Conservation (phyloP, 2,113 vertebrate genomes). For the Piaya cayana region DNA sequence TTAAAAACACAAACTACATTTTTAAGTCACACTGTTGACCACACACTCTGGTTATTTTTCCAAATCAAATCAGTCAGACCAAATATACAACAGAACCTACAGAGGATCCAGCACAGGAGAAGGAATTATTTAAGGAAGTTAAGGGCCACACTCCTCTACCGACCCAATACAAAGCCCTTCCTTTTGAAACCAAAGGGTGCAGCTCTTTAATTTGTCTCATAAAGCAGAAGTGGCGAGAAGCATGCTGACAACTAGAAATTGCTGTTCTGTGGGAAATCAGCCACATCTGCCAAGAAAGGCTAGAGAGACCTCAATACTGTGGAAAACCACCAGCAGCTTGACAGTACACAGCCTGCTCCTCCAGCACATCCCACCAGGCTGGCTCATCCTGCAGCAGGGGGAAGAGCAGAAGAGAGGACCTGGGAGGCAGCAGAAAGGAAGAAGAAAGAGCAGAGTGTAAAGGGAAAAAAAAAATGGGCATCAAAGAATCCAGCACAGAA, state of each 20-base stretch:
- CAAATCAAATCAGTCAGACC: background rate
- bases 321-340: conserved; percentile 38
- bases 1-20: background rate
- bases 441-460: background rate
- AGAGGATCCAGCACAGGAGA: background rate
- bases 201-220: conserved; percentile 50
- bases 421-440: background rate
- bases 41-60: background rate
- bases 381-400: conserved; percentile 17
- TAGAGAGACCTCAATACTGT: conserved; percentile 7
- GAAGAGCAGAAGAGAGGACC: background rate
- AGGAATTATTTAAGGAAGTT: background rate
- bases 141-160: background rate
- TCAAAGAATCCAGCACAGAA: background rate
- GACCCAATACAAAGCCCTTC: background rate
- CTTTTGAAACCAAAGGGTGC: background rate
- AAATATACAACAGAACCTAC: background rate
- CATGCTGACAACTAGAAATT: conserved; percentile 43
- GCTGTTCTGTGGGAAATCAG: conserved; percentile 41
- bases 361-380: conserved; percentile 12
- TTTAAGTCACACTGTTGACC: background rate
- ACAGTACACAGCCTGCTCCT: background rate
- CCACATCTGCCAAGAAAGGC: conserved; percentile 3
- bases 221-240: conserved; percentile 30
- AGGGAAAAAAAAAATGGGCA: background rate